phyloP scores from a whole-genome alignment of 2,797 vertebrate species.

The Danio albolineatus region DNA sequence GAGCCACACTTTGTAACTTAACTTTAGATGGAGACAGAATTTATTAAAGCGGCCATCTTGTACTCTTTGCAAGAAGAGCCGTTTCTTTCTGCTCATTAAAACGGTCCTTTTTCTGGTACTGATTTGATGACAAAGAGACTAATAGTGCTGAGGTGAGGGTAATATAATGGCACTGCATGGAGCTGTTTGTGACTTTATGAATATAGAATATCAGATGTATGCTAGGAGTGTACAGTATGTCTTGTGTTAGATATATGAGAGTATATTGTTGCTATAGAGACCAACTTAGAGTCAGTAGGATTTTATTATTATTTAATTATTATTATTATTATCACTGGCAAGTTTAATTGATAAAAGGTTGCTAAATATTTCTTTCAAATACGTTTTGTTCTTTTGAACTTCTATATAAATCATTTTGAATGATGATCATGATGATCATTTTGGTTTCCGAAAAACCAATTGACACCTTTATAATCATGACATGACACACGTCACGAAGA shows the following conservation, averaged over 20 bases:
- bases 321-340: background rate
- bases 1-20: constrained; percentile 17
- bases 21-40: background rate
- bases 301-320: background rate
- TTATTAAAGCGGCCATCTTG: constrained; percentile 13
- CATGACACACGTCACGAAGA: no score
- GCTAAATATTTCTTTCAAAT: no score
- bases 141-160: constrained; percentile 4
- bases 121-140: constrained; percentile 31
- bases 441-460: no score
- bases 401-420: constrained; percentile 1
- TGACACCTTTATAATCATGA: no score
- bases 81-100: constrained; percentile 1
- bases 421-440: no score
- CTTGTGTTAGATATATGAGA: background rate
- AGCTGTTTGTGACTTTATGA: background rate
- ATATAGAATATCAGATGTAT: background rate
- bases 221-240: background rate
- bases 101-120: background rate
- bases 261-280: constrained; percentile 13
- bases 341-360: background rate
- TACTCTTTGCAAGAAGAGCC: background rate
- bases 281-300: background rate
- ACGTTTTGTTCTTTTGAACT: background rate
- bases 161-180: constrained; percentile 2